phyloP scores from a whole-genome alignment of 2,888 invertebrate genomes.

The Lepidonotus clava region DNA sequence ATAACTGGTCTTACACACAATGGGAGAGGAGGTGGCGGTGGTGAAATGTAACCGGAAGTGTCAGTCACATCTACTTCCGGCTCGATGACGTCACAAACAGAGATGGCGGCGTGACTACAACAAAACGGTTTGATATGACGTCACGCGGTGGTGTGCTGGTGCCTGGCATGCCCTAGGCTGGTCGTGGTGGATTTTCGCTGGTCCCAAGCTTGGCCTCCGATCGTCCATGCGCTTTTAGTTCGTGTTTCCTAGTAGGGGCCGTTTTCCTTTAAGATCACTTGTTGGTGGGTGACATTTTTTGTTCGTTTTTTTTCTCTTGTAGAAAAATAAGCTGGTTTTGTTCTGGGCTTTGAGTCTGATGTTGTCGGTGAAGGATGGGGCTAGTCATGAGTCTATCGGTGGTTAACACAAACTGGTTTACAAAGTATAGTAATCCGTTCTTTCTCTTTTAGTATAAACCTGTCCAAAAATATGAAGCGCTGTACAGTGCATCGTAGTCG shows the following conservation, averaged over 20 bases:
- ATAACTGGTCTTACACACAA: no score
- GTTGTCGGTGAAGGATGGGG: not conserved
- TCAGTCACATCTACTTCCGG: no score
- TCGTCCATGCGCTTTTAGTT: no score
- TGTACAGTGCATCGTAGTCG: not conserved
- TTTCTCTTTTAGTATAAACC: conserved; percentile 1
- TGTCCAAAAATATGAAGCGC: conserved; percentile 31
- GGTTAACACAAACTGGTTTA: not conserved
- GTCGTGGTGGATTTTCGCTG: not conserved
- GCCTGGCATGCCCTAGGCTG: not conserved
- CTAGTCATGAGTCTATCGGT: not conserved
- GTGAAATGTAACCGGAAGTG: no score
- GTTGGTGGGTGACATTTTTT: no score
- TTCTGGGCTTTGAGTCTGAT: not conserved
- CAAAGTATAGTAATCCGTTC: not conserved
- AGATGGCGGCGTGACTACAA: not conserved
- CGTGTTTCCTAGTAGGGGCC: no score
- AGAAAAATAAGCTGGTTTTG: conserved; percentile 1
- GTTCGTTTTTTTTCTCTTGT: no score
- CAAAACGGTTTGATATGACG: conserved; percentile 13
- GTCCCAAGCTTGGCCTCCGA: no score
- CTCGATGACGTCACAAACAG: no score
- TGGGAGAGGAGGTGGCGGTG: no score
- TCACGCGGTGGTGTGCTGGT: conserved; percentile 4
- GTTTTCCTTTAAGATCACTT: no score